Conservation (phyloP, 2,113 vertebrate genomes). For the Cavia porcellus region DNA sequence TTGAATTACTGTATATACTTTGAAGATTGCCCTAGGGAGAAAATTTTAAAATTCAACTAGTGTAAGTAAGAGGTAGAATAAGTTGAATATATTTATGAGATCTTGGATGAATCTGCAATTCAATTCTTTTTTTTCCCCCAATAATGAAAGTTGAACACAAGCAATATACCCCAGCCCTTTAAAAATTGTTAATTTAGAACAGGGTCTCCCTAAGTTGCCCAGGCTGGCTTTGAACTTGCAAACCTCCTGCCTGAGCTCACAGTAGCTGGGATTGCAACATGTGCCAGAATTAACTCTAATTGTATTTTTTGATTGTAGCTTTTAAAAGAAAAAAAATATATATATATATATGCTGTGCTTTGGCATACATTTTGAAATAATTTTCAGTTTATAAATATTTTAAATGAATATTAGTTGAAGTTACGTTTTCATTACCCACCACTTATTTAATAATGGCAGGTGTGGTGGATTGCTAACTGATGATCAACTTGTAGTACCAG, state of each 20-base stretch:
- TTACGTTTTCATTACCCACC: constrained; percentile 13
- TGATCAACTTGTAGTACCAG: too few species aligned
- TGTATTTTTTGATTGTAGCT: constrained; percentile 9
- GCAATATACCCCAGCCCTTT: background rate
- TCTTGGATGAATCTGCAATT: background rate
- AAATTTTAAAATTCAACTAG: constrained; percentile 3
- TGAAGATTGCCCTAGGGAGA: background rate
- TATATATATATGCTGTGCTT: background rate
- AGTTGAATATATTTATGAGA: background rate
- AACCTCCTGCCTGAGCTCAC: background rate
- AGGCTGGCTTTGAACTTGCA: background rate
- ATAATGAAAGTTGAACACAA: background rate
- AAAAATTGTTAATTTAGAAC: background rate
- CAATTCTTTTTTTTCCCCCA: background rate
- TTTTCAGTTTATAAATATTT: constrained; percentile 26
- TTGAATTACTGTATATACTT: constrained; percentile 10
- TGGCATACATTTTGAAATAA: constrained; percentile 5
- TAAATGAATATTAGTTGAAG: constrained; percentile 9
- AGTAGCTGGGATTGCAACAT: background rate
- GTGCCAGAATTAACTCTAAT: constrained; percentile 19
- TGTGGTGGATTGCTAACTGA: too few species aligned
- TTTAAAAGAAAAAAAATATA: too few species aligned
- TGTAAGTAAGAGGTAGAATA: background rate
- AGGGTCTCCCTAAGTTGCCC: background rate
- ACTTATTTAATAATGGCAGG: background rate